Percentiles rank a stretch among this genome's conserved stretches.
Evolutionary conservation across 2,888 invertebrate genomes (phyloP).

Genomic region (Patella pellucida): DNA sequence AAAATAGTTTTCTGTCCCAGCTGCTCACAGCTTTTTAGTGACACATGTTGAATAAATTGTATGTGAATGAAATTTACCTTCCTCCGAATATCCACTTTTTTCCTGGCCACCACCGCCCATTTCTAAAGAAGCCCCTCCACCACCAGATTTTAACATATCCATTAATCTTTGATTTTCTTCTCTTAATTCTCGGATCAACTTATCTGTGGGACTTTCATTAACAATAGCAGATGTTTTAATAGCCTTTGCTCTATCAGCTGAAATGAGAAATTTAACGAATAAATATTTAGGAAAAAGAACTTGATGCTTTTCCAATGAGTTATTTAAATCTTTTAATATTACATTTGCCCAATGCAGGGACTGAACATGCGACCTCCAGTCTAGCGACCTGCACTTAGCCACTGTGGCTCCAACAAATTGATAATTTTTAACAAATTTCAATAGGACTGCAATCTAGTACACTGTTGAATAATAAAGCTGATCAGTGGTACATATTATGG

Average conservation of each 20-base stretch:
- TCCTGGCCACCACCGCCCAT: conserved; percentile 34
- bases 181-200: conserved; percentile 64
- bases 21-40: no score
- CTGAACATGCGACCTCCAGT: no score
- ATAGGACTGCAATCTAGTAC: no score
- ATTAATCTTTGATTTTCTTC: conserved; percentile 65
- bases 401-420: no score
- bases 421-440: background rate
- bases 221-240: conserved; percentile 67
- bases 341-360: no score
- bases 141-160: conserved; percentile 62
- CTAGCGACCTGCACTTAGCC: no score
- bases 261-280: background rate
- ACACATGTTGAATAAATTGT: no score
- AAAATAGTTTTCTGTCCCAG: no score
- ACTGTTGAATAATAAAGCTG: no score
- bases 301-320: background rate
- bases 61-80: no score
- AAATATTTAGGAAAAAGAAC: no score
- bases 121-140: conserved; percentile 36
- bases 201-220: conserved; percentile 68
- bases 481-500: no score
- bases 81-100: background rate
- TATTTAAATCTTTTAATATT: background rate
- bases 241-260: conserved; percentile 68